Conservation (phyloP, 2,797 vertebrate species). For the Spheniscus humboldti region DNA sequence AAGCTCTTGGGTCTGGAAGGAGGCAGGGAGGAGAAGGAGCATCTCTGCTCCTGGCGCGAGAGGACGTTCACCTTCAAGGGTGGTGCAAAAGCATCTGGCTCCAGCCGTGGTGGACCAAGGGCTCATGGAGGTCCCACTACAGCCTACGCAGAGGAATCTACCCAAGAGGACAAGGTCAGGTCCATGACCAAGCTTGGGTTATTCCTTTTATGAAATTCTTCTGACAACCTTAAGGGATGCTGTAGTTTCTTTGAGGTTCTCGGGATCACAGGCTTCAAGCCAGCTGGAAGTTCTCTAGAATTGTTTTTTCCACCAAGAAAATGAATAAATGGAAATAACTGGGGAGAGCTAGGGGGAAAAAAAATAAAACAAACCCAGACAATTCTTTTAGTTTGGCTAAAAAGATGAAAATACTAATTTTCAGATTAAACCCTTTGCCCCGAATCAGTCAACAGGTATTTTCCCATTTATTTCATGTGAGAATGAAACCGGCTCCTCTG, state of each 20-base stretch:
- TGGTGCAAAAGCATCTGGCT: background rate
- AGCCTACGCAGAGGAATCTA: background rate
- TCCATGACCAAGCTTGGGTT: background rate
- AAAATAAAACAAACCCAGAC: too few relatives aligned
- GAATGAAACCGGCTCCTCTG: background rate
- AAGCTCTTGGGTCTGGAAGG: background rate
- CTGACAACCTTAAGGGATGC: background rate
- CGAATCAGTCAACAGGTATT: background rate
- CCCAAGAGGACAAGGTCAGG: background rate
- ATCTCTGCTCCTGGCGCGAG: background rate
- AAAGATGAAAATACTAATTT: background rate
- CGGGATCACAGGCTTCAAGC: background rate
- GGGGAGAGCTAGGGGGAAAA: background rate
- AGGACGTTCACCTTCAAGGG: background rate
- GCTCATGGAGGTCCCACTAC: fast-evolving
- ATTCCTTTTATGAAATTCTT: too few relatives aligned
- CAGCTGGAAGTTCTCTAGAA: background rate
- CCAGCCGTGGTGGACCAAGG: fast-evolving
- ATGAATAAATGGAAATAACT: background rate
- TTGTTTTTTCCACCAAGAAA: background rate
- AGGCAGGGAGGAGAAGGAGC: background rate
- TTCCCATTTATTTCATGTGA: background rate
- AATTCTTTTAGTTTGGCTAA: background rate
- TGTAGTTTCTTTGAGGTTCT: background rate
- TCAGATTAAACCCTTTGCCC: background rate